These are phyloP conservation scores for Conus betulinus DNA, from an alignment of 1,140 invertebrate genomes.

Conservation along the genomic window DNA sequence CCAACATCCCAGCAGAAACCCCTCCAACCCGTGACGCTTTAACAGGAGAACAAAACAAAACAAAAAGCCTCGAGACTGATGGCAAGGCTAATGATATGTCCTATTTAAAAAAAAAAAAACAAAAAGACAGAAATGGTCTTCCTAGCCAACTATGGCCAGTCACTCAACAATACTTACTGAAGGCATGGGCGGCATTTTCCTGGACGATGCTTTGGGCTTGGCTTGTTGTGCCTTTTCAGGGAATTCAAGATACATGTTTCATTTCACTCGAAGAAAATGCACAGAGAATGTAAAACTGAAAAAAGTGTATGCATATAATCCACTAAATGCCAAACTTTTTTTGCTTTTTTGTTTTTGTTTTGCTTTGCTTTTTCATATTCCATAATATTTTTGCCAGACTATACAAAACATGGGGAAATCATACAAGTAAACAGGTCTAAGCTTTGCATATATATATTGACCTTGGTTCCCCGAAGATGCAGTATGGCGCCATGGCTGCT, in stretches of 20 bases:
- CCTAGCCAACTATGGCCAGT: background rate
- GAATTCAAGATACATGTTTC: background rate
- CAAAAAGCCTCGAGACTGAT: background rate
- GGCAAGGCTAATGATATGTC: background rate
- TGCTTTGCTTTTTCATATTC: background rate
- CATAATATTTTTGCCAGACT: no score
- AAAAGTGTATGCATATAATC: background rate
- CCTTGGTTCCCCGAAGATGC: no score
- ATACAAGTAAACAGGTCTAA: no score
- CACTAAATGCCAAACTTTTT: background rate
- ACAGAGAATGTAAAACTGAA: background rate
- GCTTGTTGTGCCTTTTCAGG: background rate
- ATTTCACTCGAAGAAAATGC: background rate
- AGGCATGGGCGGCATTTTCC: background rate
- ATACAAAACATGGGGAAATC: no score
- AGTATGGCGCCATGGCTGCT: no score
- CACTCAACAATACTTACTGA: slow-evolving; percentile 5
- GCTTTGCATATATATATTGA: no score
- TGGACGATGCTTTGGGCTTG: slow-evolving; percentile 15
- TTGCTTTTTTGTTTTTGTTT: background rate
- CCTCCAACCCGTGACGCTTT: background rate
- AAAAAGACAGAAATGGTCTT: background rate
- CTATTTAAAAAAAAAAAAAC: background rate
- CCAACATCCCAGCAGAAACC: no score
- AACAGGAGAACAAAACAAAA: background rate